phyloP scores from a whole-genome alignment of 1,140 invertebrate species.

The Rhizoglyphus robini region DNA sequence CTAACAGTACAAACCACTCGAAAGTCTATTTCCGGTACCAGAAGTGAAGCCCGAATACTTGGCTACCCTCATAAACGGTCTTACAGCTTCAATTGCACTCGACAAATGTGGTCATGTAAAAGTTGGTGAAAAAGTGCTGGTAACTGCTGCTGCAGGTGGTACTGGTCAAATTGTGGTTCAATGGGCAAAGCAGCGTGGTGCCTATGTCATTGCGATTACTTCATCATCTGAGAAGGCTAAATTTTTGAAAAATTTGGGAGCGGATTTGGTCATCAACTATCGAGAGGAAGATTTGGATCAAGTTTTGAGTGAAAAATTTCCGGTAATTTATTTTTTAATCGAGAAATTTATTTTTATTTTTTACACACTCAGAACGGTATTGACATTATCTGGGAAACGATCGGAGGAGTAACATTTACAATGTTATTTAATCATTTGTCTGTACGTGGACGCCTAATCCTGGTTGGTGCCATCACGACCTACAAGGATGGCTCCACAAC shows the following conservation, averaged over 20 bases:
- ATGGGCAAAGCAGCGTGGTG: too few species aligned
- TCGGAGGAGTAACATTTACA: constrained; percentile 34
- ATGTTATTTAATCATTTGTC: constrained; percentile 27
- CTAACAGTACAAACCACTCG: not conserved
- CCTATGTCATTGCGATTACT: constrained; percentile 36
- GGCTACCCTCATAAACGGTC: constrained; percentile 32
- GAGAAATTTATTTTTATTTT: too few species aligned
- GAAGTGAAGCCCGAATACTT: constrained; percentile 30
- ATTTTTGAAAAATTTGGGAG: constrained; percentile 33
- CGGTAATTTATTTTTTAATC: too few species aligned
- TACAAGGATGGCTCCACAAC: too few species aligned
- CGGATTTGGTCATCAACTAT: constrained; percentile 35
- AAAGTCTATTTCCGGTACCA: constrained; percentile 30
- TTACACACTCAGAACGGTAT: constrained; percentile 17
- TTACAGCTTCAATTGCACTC: constrained; percentile 33
- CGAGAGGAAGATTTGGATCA: too few species aligned
- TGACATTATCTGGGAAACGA: constrained; percentile 24
- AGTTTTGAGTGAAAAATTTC: too few species aligned
- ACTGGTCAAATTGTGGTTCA: too few species aligned
- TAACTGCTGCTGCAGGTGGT: constrained; percentile 35
- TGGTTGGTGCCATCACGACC: constrained; percentile 31
- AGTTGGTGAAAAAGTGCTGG: constrained; percentile 30
- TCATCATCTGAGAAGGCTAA: constrained; percentile 33
- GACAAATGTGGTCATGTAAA: constrained; percentile 22
- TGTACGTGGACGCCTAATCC: constrained; percentile 30